Evolutionary conservation across 2,113 vertebrate genomes (phyloP).

Genomic region (Eulacestoma nigropectus): DNA sequence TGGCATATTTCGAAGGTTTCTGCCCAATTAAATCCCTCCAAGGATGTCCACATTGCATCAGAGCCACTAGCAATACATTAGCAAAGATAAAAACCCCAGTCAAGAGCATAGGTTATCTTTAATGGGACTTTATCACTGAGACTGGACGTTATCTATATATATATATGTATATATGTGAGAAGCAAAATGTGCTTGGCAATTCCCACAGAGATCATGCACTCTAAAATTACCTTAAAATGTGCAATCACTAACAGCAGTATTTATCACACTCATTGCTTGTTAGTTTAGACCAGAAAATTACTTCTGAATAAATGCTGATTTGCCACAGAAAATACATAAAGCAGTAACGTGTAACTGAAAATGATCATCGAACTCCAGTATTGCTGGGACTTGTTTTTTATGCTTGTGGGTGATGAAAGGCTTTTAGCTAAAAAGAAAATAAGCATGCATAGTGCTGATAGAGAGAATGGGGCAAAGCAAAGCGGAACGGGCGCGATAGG

Average conservation of each 20-base stretch:
- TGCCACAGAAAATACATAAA: neutral
- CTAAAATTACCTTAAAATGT: conserved; percentile 23
- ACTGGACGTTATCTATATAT: conserved; percentile 12
- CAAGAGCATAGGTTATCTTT: conserved; percentile 30
- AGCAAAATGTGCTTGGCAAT: conserved; percentile 13
- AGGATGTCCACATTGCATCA: conserved; percentile 47
- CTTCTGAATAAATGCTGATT: conserved; percentile 23
- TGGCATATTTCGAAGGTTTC: conserved; percentile 69
- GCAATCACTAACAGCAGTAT: conserved; percentile 7
- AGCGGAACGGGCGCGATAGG: neutral
- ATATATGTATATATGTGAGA: neutral
- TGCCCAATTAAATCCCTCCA: conserved; percentile 68
- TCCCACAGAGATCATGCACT: conserved; percentile 9
- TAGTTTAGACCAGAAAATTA: conserved; percentile 28
- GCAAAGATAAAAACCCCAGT: conserved; percentile 23
- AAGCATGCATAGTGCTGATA: neutral
- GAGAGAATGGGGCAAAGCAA: neutral
- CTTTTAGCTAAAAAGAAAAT: neutral
- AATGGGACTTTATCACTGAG: conserved; percentile 36
- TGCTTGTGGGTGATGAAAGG: neutral
- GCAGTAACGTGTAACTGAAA: neutral
- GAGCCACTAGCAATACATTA: conserved; percentile 23
- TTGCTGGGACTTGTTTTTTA: neutral
- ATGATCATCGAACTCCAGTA: neutral
- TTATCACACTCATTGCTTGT: conserved; percentile 24